A percentile compares a stretch with the other conserved stretches of the same genome.
These are phyloP conservation scores for Arizona elegans DNA, from an alignment of 2,113 vertebrate genomes.

Conservation along the genomic window DNA sequence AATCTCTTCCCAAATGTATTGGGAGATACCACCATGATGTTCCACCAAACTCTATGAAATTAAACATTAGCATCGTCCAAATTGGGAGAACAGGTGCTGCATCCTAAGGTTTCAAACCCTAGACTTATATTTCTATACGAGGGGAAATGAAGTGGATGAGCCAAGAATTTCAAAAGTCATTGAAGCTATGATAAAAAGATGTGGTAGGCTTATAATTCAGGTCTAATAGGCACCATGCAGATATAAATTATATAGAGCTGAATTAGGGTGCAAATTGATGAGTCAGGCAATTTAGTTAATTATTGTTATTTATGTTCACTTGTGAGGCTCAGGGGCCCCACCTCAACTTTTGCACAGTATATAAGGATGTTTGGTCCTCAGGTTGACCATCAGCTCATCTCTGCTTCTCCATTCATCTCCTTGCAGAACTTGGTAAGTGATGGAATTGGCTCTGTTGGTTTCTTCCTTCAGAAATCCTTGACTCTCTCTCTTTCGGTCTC, in stretches of 20 bases:
- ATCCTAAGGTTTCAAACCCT: neutral
- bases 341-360: neutral
- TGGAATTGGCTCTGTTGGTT: neutral
- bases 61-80: neutral
- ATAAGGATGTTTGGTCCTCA: neutral
- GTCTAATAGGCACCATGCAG: neutral
- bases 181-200: neutral
- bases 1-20: neutral
- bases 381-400: no score
- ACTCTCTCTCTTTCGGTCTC: no score
- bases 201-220: neutral
- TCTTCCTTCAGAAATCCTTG: neutral
- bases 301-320: neutral
- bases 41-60: neutral
- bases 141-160: neutral
- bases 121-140: neutral
- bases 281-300: neutral
- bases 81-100: neutral
- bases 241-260: neutral
- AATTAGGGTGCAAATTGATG: neutral
- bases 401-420: neutral
- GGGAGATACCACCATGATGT: neutral
- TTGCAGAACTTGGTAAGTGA: neutral
- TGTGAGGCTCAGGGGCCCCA: neutral
- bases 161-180: neutral